A percentile compares a stretch with the other conserved stretches of the same genome.
These are phyloP conservation scores for Ferdinandea cuprea DNA, from an alignment of 2,888 invertebrate species.

Conservation along the genomic window DNA sequence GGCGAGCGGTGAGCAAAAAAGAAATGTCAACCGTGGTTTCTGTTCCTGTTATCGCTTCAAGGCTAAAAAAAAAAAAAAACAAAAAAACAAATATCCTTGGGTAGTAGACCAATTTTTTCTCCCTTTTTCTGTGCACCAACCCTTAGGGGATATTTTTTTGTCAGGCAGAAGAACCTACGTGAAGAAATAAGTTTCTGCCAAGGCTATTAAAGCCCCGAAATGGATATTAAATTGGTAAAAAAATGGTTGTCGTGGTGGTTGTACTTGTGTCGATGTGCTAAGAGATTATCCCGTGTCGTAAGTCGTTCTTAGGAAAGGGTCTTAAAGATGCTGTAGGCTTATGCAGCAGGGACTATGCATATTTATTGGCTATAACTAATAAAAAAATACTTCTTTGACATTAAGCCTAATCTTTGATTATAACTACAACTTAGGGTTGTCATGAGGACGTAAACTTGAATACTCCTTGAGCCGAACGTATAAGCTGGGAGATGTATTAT, in stretches of 20 bases:
- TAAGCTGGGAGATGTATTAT: too few relatives aligned
- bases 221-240: conserved; percentile 19
- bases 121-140: background rate
- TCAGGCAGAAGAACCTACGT: background rate
- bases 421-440: too few relatives aligned
- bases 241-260: background rate
- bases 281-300: conserved; percentile 10
- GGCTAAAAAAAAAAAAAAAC: conserved; percentile 3
- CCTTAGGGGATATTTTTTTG: conserved; percentile 13
- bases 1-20: background rate
- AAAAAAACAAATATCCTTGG: conserved; percentile 3
- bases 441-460: too few relatives aligned
- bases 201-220: conserved; percentile 22
- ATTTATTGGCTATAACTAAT: too few relatives aligned
- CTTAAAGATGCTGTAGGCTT: background rate
- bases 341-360: too few relatives aligned
- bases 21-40: conserved; percentile 24
- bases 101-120: conserved; percentile 7
- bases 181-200: conserved; percentile 20
- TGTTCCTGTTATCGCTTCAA: conserved; percentile 42
- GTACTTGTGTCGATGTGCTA: conserved; percentile 2
- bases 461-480: too few relatives aligned
- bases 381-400: too few relatives aligned
- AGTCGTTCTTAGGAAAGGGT: background rate
- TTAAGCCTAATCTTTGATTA: too few relatives aligned